Base-by-base conservation (phyloP, 1,140 invertebrate genomes). In the Trachymyrmex septentrionalis region DNA sequence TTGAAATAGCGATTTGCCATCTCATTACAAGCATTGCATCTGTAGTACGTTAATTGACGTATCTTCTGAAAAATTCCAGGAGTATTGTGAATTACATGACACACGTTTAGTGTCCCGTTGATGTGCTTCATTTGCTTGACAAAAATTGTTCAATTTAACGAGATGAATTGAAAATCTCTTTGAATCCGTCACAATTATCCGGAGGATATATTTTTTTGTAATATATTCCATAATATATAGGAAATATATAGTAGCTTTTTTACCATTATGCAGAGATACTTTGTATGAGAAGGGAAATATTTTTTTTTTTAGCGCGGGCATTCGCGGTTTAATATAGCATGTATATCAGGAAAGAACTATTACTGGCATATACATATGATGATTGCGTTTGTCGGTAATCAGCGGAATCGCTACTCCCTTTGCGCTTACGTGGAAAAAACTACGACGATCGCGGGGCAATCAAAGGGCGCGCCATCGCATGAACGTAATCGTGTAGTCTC, bases 391-490 rank as follows among this genome's bases (percentile, higher is more conserved):
- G 80, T 73, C 69, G 69, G 69, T 61, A 84, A 84, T 84, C 38
- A 75, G 38, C 24, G 16, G 80, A 38, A 73, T 84, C 80, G 67
- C 55, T 59, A 30, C 34, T 72, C 57, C 21, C 12, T 61, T 61
- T 75, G 80, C 38, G 34, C 24, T 21, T 9, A 34, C 24, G 24
- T 30, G 19, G 69, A 84, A 75, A 84, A 82, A 84, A 84, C 50
- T 38, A 75, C 38, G 80, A 73, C 38, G 72, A 55, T 63, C 21
- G 69, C 55, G 55, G 64, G n/a, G 67, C 80, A 72, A 84, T 84
- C 80, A 75, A 84, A 75, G 69, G 55, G 80, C 80, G 69, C 53
- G 44, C 19, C 67, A 75, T 75, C 69, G 80, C 55, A 75, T 73
- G 80, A 72, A 72, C 34, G 80, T 84, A 73, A 84, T 75, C 69